These are phyloP conservation scores for Aspidapion aeneum DNA, from an alignment of 2,888 invertebrate genomes.

Conservation along the genomic window DNA sequence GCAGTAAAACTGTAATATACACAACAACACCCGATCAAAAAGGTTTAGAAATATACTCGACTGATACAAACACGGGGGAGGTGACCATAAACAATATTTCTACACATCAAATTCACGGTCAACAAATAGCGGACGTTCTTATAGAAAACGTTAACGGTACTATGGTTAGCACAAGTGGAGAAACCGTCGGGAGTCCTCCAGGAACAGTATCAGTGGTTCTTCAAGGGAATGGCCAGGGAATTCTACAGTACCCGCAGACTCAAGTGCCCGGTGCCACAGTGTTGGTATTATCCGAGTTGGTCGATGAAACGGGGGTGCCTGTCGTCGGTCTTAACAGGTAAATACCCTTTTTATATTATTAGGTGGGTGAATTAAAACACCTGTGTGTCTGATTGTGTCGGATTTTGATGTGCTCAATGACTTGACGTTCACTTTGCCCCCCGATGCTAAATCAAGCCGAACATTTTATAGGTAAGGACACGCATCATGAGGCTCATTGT, in stretches of 20 bases:
- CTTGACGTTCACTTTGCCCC: not conserved
- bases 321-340: constrained; percentile 51
- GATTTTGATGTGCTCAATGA: not conserved
- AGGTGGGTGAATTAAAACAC: not conserved
- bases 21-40: constrained; percentile 77
- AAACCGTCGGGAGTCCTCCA: constrained; percentile 47
- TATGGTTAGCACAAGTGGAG: constrained; percentile 51
- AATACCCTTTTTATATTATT: constrained; percentile 6
- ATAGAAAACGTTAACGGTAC: constrained; percentile 53
- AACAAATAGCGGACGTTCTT: constrained; percentile 52
- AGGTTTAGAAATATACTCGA: constrained; percentile 74
- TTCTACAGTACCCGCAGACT: constrained; percentile 52
- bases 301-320: constrained; percentile 66
- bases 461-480: not conserved
- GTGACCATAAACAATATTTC: constrained; percentile 48
- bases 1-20: constrained; percentile 80
- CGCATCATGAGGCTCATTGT: not conserved
- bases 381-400: not conserved
- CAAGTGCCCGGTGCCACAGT: constrained; percentile 60
- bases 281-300: constrained; percentile 66
- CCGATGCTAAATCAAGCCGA: not conserved
- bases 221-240: constrained; percentile 53
- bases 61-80: constrained; percentile 50
- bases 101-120: constrained; percentile 48
- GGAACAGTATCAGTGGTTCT: constrained; percentile 49